phyloP scores from a whole-genome alignment of 1,140 invertebrate genomes.

The Cherax quadricarinatus region DNA sequence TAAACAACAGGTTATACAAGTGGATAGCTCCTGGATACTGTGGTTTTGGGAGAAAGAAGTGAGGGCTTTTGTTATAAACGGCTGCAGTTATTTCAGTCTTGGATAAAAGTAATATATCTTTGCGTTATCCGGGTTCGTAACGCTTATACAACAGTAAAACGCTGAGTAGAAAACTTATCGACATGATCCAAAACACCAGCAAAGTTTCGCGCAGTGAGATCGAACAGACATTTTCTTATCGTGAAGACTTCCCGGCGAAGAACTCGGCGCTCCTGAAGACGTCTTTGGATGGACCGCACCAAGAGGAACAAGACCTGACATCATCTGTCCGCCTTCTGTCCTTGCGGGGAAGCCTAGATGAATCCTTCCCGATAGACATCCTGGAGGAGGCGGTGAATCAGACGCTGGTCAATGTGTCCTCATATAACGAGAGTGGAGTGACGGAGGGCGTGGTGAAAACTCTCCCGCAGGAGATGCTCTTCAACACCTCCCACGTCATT shows the following conservation, averaged over 20 bases:
- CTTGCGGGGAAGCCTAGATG: background rate
- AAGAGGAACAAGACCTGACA: background rate
- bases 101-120: too few relatives aligned
- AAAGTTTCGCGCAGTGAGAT: background rate
- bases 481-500: conserved; percentile 87
- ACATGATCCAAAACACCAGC: background rate
- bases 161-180: background rate
- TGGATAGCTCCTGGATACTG: too few relatives aligned
- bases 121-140: too few relatives aligned
- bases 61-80: too few relatives aligned
- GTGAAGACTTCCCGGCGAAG: background rate
- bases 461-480: conserved; percentile 85
- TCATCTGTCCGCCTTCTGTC: background rate
- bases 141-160: too few relatives aligned
- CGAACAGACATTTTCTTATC: background rate
- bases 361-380: background rate
- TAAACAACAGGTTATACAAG: too few relatives aligned
- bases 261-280: background rate
- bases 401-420: background rate
- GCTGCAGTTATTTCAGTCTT: too few relatives aligned
- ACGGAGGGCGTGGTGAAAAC: conserved; percentile 2
- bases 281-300: background rate
- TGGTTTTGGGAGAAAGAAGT: too few relatives aligned
- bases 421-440: background rate
- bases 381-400: background rate